Conservation (phyloP, 1,140 invertebrate species). For the Brachionus asplanchnoidis region DNA sequence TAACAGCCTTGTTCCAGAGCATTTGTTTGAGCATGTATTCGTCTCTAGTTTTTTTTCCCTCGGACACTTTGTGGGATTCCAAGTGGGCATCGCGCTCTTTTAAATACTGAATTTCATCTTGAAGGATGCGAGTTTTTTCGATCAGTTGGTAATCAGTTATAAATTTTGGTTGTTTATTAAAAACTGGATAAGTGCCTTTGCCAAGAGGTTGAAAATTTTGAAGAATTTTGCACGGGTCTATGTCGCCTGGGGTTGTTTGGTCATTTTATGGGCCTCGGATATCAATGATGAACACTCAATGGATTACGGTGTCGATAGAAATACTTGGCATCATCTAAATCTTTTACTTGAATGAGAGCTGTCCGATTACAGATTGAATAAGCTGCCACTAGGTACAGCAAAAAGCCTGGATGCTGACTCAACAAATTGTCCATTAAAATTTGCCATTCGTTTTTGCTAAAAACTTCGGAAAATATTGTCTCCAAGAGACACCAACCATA, state of each 20-base stretch:
- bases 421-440: constrained; percentile 77
- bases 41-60: constrained; percentile 24
- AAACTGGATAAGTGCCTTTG: constrained; percentile 54
- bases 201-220: constrained; percentile 50
- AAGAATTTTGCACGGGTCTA: constrained; percentile 50
- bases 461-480: constrained; percentile 71
- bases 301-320: constrained; percentile 57
- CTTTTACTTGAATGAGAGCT: constrained; percentile 64
- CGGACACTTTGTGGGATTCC: background rate
- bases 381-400: constrained; percentile 69
- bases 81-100: constrained; percentile 28
- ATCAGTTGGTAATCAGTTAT: constrained; percentile 57
- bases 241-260: constrained; percentile 50
- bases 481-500: constrained; percentile 74
- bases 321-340: constrained; percentile 63
- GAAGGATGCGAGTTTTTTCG: constrained; percentile 53
- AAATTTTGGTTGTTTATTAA: constrained; percentile 58
- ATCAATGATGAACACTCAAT: constrained; percentile 50
- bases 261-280: constrained; percentile 51
- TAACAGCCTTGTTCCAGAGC: background rate
- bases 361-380: constrained; percentile 68
- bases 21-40: constrained; percentile 25
- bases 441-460: constrained; percentile 71
- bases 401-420: constrained; percentile 68
- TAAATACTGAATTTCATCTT: constrained; percentile 51